A percentile compares a stretch with the other conserved stretches of the same genome.
These are phyloP conservation scores for Pangasius mekongensis DNA, from an alignment of 2,797 vertebrate species.

Conservation along the genomic window DNA sequence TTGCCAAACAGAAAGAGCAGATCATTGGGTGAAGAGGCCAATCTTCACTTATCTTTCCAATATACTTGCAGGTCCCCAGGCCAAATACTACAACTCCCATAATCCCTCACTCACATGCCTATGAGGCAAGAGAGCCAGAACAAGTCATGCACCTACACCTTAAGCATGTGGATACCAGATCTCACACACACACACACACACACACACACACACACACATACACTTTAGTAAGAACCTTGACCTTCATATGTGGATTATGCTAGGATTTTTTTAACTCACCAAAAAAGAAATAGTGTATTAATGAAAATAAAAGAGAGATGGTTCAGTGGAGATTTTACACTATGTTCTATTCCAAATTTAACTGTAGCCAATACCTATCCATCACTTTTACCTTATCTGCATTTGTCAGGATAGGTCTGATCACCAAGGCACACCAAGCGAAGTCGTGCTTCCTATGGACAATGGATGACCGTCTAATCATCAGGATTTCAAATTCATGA, in stretches of 20 bases:
- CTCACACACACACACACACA: background rate
- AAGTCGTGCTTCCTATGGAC: background rate
- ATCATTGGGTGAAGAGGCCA: background rate
- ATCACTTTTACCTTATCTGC: background rate
- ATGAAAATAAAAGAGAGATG: background rate
- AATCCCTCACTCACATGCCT: background rate
- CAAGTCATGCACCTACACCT: background rate
- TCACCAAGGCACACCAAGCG: background rate
- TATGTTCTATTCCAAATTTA: background rate
- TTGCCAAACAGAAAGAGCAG: constrained; percentile 9
- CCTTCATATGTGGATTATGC: background rate
- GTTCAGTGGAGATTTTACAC: background rate
- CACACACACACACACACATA: background rate
- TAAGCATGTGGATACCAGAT: background rate
- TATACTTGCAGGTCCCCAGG: background rate
- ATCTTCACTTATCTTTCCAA: constrained; percentile 24
- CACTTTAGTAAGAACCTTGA: background rate
- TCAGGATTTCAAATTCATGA: background rate
- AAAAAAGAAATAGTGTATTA: background rate
- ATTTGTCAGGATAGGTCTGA: background rate
- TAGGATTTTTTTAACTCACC: background rate
- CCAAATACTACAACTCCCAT: constrained; percentile 41
- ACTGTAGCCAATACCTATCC: background rate
- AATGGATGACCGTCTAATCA: background rate
- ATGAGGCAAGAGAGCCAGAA: background rate